These are phyloP conservation scores for Tenthredo amoena DNA, from an alignment of 2,888 invertebrate genomes.

Conservation along the genomic window DNA sequence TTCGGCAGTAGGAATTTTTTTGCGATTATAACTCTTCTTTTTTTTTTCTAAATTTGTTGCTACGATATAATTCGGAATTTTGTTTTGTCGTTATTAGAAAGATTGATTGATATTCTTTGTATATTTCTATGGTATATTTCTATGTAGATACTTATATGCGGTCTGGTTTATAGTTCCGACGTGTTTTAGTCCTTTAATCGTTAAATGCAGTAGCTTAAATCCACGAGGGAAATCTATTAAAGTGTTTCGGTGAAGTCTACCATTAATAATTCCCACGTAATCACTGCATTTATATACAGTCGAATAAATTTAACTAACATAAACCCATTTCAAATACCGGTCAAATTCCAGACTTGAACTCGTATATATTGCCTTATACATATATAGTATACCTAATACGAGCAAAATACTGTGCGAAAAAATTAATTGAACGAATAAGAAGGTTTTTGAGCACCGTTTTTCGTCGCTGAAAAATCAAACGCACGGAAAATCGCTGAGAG, in stretches of 20 bases:
- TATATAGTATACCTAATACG: neutral
- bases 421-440: too few species aligned
- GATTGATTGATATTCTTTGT: neutral
- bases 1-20: conserved; percentile 41
- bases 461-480: too few species aligned
- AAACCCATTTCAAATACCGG: neutral
- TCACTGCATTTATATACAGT: neutral
- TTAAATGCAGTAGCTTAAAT: neutral
- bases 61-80: neutral
- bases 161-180: neutral
- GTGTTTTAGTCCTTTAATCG: neutral
- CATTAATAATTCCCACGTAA: conserved; percentile 10
- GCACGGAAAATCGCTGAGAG: too few species aligned
- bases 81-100: neutral
- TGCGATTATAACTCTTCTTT: neutral
- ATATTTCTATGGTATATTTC: neutral
- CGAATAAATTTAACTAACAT: neutral
- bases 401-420: too few species aligned
- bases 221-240: neutral
- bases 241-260: neutral
- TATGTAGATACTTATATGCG: neutral
- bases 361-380: neutral
- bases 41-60: neutral
- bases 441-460: too few species aligned
- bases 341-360: neutral